Conservation (phyloP, 2,113 vertebrate species). For the Steatornis caripensis region DNA sequence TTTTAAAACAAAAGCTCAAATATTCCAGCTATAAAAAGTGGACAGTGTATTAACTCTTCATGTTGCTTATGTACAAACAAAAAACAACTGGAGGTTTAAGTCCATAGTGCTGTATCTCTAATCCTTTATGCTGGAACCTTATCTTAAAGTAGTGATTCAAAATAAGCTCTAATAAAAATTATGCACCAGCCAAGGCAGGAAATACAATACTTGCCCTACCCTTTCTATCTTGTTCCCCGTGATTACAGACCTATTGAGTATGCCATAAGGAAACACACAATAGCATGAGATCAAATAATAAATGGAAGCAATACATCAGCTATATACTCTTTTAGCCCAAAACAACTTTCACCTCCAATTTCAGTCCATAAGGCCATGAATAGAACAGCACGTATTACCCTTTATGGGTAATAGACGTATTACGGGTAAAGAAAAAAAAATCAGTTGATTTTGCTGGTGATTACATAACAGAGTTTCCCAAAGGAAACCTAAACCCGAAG, state of each 20-base stretch:
- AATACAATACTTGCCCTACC: constrained; percentile 55
- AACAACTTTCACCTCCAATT: constrained; percentile 41
- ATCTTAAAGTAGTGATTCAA: constrained; percentile 27
- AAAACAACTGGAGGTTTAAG: background rate
- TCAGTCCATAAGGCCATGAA: background rate
- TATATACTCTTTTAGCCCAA: constrained; percentile 2
- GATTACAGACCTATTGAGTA: constrained; percentile 45
- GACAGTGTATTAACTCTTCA: constrained; percentile 30
- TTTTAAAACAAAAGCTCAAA: constrained; percentile 6
- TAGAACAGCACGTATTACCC: background rate
- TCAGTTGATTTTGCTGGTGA: background rate
- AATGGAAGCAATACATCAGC: constrained; percentile 63
- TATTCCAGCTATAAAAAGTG: background rate
- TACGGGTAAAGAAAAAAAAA: background rate
- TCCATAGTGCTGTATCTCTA: background rate
- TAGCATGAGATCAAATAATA: constrained; percentile 59
- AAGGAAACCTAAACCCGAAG: background rate
- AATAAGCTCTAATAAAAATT: constrained; percentile 42
- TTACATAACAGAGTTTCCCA: background rate
- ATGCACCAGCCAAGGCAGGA: constrained; percentile 50
- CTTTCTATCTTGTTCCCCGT: constrained; percentile 55
- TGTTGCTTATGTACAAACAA: background rate
- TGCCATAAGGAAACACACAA: constrained; percentile 47
- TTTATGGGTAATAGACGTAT: background rate
- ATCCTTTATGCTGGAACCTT: background rate